Base-by-base conservation (phyloP, 2,888 invertebrate genomes). In the Apomyelois bistriatella region DNA sequence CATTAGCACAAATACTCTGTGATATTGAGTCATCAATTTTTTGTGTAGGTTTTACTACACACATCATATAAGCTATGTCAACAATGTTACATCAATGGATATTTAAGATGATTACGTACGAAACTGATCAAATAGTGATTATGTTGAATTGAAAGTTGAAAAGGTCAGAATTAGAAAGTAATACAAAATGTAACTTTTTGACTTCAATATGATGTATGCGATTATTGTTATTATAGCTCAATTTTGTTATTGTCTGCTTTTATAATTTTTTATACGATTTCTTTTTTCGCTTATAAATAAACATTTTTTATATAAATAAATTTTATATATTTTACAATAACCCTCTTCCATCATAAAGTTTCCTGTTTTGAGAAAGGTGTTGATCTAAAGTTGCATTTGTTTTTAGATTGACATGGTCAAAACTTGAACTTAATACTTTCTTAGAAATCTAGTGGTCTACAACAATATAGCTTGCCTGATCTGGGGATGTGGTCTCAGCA, bases 1-100 rank as follows among this genome's bases (percentile, higher is more conserved):
- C 10, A 15, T 30, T 41, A 10, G 16, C 35, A 43, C 17, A 12
- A 7, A 30, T 12, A 47, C 46, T 30, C 35, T 59, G 52, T 51
- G 56, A 36, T 53, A 38, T 52, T 16, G 32, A 32, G 32, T 46
- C 46, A 46, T 35, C 32, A 13, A 32, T 58, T 61, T 57, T 58
- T 48, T 65, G 70, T 76, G 75, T 78, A 79, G 80, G 77, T 79
- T 80, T 76, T 79, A 78, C 80, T 80, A 71, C 73, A 66, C 64
- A 12, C 57, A 54, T 56, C 52, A 55, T 38, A 16, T 15, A 9
- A 40, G 38, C 49, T 40, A 30, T 40, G 30, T 30, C 49, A 48
- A 22, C 12, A 41, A 6, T 10, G 16, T 40, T 50, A 50, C 40
- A 40, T 50, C 30, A 40, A 50, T 50, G n/a, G 51, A 56, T 35